phyloP scores from a whole-genome alignment of 30 jellyfish, hydroid and myxozoan genomes.

The Chrysaora quinquecirrha region DNA sequence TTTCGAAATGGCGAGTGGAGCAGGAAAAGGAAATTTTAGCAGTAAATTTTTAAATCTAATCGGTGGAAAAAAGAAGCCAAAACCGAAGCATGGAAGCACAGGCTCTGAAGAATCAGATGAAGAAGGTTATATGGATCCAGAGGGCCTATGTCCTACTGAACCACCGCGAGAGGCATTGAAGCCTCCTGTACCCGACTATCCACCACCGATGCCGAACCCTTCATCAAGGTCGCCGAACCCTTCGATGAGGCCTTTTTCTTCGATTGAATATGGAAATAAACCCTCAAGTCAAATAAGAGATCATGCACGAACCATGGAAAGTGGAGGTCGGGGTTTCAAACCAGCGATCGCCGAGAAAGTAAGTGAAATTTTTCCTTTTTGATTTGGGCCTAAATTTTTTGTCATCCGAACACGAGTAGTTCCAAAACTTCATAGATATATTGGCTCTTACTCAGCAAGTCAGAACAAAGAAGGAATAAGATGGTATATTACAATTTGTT shows the following conservation, averaged over 20 bases:
- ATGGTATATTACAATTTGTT: too few species aligned
- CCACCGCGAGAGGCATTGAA: constrained; percentile 78
- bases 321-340: constrained; percentile 18
- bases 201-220: constrained; percentile 85
- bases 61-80: constrained; percentile 77
- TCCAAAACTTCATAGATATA: background rate
- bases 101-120: constrained; percentile 83
- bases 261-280: constrained; percentile 43
- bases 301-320: constrained; percentile 51
- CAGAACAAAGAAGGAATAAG: too few species aligned
- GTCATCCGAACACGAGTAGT: too few species aligned
- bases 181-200: constrained; percentile 91
- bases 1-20: constrained; percentile 63
- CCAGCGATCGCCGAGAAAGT: constrained; percentile 56
- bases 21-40: constrained; percentile 69
- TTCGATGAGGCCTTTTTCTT: constrained; percentile 53
- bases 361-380: too few species aligned
- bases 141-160: constrained; percentile 80
- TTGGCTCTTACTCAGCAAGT: too few species aligned
- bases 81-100: constrained; percentile 57
- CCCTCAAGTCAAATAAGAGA: constrained; percentile 26
- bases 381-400: too few species aligned
- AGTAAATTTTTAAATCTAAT: constrained; percentile 46
- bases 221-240: constrained; percentile 41
- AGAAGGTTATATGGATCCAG: constrained; percentile 95